Percentiles rank a stretch among this genome's conserved stretches.
Conservation (phyloP, 2,888 invertebrate species). For the Sminthurides aquaticus region DNA sequence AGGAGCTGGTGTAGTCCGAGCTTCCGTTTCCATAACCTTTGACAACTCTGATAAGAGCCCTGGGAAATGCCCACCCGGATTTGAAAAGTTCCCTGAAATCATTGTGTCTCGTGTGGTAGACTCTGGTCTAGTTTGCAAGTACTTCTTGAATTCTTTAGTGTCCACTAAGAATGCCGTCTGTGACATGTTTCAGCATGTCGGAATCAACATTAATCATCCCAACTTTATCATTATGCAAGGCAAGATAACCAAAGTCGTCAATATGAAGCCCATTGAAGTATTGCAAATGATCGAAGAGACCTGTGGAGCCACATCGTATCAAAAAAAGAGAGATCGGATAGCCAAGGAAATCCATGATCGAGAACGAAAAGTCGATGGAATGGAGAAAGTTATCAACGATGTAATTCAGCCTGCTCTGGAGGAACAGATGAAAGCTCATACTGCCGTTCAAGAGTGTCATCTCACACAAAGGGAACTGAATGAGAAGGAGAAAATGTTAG, state of each 20-base stretch:
- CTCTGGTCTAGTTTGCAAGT: slow-evolving; percentile 33
- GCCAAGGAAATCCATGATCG: slow-evolving; percentile 85
- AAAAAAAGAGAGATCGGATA: slow-evolving; percentile 79
- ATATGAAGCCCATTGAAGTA: slow-evolving; percentile 97
- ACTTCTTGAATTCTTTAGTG: slow-evolving; percentile 35
- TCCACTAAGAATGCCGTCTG: slow-evolving; percentile 72
- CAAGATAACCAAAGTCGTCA: slow-evolving; percentile 93
- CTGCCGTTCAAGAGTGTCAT: slow-evolving; percentile 32
- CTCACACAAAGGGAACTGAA: slow-evolving; percentile 26
- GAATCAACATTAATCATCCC: slow-evolving; percentile 97
- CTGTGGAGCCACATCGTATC: slow-evolving; percentile 94
- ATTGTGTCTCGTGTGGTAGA: slow-evolving; percentile 67
- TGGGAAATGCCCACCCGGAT: slow-evolving; percentile 77
- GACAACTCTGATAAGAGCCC: slow-evolving; percentile 69
- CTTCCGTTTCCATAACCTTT: slow-evolving; percentile 90
- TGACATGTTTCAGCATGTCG: slow-evolving; percentile 93
- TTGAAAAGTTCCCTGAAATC: slow-evolving; percentile 83
- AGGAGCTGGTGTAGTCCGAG: slow-evolving; percentile 92
- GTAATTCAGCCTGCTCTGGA: slow-evolving; percentile 85
- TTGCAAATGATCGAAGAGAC: slow-evolving; percentile 98
- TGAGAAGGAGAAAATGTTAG: slow-evolving; percentile 22
- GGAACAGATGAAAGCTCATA: slow-evolving; percentile 49
- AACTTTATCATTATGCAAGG: slow-evolving; percentile 99
- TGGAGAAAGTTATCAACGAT: slow-evolving; percentile 55
- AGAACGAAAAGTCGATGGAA: slow-evolving; percentile 78